A percentile compares a stretch with the other conserved stretches of the same genome.
phyloP scores from a whole-genome alignment of 2,113 vertebrate species.

The Chaetodon trifascialis region DNA sequence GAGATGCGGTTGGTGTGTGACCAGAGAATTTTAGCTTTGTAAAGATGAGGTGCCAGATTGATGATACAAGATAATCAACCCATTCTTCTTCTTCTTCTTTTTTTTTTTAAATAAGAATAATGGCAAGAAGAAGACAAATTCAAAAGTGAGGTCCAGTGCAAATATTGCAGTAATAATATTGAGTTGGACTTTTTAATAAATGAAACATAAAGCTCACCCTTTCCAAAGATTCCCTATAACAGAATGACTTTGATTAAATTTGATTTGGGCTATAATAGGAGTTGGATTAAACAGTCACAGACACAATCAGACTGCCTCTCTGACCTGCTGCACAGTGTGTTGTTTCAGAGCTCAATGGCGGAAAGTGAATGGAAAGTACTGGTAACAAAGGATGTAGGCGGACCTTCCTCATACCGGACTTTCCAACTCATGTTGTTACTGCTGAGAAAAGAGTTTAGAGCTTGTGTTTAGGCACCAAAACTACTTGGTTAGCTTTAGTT shows the following conservation, averaged over 20 bases:
- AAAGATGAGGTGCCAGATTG: background rate
- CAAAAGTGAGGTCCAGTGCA: background rate
- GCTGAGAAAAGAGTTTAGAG: no score
- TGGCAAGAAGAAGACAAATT: background rate
- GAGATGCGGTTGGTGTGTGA: background rate
- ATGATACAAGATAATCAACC: background rate
- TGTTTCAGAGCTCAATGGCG: background rate
- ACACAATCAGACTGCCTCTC: background rate
- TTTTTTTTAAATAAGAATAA: background rate
- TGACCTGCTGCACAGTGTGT: background rate
- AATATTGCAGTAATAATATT: background rate
- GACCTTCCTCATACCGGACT: no score
- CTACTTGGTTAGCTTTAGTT: no score
- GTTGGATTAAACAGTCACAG: background rate
- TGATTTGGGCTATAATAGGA: background rate
- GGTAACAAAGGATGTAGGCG: no score
- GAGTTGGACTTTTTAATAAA: background rate
- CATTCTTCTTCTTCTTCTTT: no score
- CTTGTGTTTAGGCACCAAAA: no score
- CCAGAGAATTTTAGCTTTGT: background rate
- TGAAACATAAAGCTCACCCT: background rate
- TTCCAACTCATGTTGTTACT: no score
- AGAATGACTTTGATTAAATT: background rate
- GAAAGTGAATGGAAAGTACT: no score
- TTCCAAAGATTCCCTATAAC: background rate